A percentile compares a stretch with the other conserved stretches of the same genome.
Evolutionary conservation across 2,888 invertebrate genomes (phyloP).

Genomic region (Micropterix aruncella): DNA sequence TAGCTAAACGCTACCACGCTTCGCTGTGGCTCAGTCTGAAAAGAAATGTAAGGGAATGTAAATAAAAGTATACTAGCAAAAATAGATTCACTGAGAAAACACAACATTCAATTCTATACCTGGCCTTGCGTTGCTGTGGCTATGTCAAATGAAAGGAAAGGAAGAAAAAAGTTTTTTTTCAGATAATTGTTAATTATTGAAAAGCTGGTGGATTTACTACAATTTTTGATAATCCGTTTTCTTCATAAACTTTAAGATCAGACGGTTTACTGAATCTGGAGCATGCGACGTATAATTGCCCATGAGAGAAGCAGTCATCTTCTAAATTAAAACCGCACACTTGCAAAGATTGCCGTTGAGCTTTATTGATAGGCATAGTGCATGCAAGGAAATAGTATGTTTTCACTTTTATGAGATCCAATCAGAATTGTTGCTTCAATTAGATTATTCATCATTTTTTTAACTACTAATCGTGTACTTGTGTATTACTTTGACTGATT

Average conservation of each 20-base stretch:
- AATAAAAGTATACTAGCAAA: slow-evolving; percentile 2
- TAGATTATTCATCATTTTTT: too few species aligned
- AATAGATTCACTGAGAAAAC: slow-evolving; percentile 3
- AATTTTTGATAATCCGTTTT: not conserved
- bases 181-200: slow-evolving; percentile 1
- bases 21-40: not conserved
- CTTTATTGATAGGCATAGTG: too few species aligned
- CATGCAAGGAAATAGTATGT: too few species aligned
- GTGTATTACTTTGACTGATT: too few species aligned
- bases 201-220: slow-evolving; percentile 1
- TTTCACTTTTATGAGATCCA: too few species aligned
- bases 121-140: slow-evolving; percentile 1
- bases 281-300: not conserved
- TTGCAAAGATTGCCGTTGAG: not conserved
- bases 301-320: not conserved
- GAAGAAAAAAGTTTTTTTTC: slow-evolving; percentile 2
- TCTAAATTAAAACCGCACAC: not conserved
- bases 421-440: too few species aligned
- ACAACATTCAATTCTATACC: slow-evolving; percentile 3
- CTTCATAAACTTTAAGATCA: not conserved
- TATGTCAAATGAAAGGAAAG: slow-evolving; percentile 3
- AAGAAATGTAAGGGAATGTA: not conserved
- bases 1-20: too few species aligned
- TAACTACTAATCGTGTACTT: too few species aligned
- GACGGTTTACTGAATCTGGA: not conserved